Evolutionary conservation across 2,797 vertebrate genomes (phyloP).

Genomic region (Artibeus lituratus): DNA sequence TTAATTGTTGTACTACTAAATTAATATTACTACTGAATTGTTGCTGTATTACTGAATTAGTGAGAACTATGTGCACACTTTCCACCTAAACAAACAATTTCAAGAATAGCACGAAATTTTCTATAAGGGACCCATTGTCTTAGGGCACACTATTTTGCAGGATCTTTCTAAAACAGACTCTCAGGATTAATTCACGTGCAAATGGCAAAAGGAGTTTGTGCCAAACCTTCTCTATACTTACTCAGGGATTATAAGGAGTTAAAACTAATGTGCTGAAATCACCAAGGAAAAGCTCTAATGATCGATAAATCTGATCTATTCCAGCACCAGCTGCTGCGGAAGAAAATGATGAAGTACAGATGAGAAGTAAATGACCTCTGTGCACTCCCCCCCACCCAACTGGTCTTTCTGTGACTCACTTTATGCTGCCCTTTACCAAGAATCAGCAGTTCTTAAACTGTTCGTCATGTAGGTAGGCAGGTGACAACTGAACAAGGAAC

Average conservation of each 20-base stretch:
- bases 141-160: not conserved
- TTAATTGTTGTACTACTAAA: not conserved
- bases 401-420: slow-evolving; percentile 9
- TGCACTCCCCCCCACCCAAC: not conserved
- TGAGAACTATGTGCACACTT: not conserved
- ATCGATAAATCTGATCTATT: slow-evolving; percentile 33
- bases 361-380: slow-evolving; percentile 42
- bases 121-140: not conserved
- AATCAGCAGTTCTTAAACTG: slow-evolving; percentile 31
- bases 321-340: not conserved
- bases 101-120: not conserved
- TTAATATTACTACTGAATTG: not conserved
- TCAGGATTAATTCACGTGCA: not conserved
- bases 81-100: not conserved
- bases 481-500: slow-evolving; percentile 46
- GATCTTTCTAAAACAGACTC: not conserved
- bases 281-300: slow-evolving; percentile 35
- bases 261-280: slow-evolving; percentile 44
- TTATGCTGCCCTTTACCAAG: not conserved
- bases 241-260: slow-evolving; percentile 5
- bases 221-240: not conserved
- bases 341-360: slow-evolving; percentile 38
- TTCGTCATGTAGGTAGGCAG: not conserved
- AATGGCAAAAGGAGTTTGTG: not conserved
- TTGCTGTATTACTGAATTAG: not conserved